Conservation (phyloP, 2,888 invertebrate genomes). For the Dasysyrphus albostriatus region DNA sequence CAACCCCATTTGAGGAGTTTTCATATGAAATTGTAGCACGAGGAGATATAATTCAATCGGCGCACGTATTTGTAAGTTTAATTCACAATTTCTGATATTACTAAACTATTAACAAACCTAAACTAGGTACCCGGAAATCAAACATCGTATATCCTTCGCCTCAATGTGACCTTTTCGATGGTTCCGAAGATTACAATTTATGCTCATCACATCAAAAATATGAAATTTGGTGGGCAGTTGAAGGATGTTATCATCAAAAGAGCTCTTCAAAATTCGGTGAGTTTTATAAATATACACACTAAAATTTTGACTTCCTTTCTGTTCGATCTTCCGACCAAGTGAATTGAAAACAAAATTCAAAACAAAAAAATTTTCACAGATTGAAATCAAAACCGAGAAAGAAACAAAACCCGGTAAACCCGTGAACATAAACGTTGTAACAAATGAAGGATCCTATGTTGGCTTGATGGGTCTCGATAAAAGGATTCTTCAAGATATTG, state of each 20-base stretch:
- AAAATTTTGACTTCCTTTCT: too few species aligned
- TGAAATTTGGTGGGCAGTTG: constrained; percentile 8
- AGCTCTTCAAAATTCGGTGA: constrained; percentile 45
- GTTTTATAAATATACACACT: neutral
- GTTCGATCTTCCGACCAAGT: too few species aligned
- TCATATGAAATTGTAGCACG: constrained; percentile 92
- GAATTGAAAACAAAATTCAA: neutral
- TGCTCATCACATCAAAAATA: constrained; percentile 20
- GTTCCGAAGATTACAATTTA: constrained; percentile 57
- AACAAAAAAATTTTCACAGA: constrained; percentile 20
- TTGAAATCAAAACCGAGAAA: constrained; percentile 80
- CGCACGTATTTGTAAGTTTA: constrained; percentile 86
- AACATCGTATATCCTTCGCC: neutral
- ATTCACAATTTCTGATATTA: neutral
- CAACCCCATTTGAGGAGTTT: constrained; percentile 89
- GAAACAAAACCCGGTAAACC: constrained; percentile 89
- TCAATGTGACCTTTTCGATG: constrained; percentile 36
- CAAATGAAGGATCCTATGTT: constrained; percentile 92
- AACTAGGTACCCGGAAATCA: constrained; percentile 64
- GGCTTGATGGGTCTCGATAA: constrained; percentile 93
- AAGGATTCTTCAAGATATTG: constrained; percentile 85
- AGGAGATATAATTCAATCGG: constrained; percentile 92
- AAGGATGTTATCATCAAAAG: constrained; percentile 39
- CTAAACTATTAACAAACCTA: neutral
- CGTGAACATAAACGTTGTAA: constrained; percentile 89